Evolutionary conservation across 1,140 invertebrate species (phyloP), one percentile per base, ranked within the genome.

Genomic region (Tetraneura akinire): DNA sequence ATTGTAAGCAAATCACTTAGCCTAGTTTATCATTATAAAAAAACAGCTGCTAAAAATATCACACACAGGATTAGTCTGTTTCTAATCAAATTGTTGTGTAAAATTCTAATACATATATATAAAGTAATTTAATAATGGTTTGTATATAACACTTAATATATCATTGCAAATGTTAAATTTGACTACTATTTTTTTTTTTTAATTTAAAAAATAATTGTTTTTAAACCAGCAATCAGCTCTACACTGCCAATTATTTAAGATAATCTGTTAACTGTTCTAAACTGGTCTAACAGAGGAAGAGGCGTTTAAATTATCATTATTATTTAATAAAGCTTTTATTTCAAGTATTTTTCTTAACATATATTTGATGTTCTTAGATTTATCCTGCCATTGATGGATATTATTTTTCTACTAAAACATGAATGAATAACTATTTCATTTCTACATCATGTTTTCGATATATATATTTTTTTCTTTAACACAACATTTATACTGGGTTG

Each of bases 181-280:
- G n/a, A n/a, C n/a, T n/a, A n/a, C n/a, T n/a, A n/a, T n/a, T 26
- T 62, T 62, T 62, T 62, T 62, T 62, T 62, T 18, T 14, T 60
- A 60, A 64, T 8, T 42, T 37, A 37, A 64, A 32, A 64, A 64
- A 42, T n/a, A n/a, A 29, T 64, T n/a, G 62, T 64, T 64, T 4
- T 64, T n/a, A n/a, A n/a, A 10, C n/a, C 1, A n/a, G 16, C 60
- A 18, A 64, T 32, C 60, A 32, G n/a, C n/a, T n/a, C n/a, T 8
- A 1, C 1, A 29, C 26, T 62, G 60, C 18, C n/a, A n/a, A n/a
- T n/a, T n/a, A n/a, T n/a, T n/a, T n/a, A n/a, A n/a, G n/a, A n/a
- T n/a, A n/a, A n/a, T n/a, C n/a, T n/a, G n/a, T n/a, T n/a, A n/a
- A n/a, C n/a, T n/a, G n/a, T n/a, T n/a, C n/a, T n/a, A n/a, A n/a